Evolutionary conservation across 2,797 vertebrate genomes (phyloP).

Genomic region (Borostomias antarcticus): DNA sequence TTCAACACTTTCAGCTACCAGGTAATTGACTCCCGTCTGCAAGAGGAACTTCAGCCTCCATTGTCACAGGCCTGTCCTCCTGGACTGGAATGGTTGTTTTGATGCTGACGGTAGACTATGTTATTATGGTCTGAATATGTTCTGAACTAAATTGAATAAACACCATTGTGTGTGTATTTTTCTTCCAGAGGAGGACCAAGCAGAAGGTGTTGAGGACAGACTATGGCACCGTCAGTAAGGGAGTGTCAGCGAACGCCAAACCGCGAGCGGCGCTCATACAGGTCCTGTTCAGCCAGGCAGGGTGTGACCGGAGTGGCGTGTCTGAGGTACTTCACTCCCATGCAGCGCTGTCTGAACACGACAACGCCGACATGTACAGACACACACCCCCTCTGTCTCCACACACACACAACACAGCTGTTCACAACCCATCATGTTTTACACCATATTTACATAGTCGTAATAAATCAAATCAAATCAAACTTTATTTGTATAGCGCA

Average conservation of each 20-base stretch:
- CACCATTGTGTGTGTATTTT: not conserved
- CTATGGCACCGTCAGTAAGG: constrained; percentile 67
- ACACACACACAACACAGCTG: constrained; percentile 13
- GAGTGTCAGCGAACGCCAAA: constrained; percentile 52
- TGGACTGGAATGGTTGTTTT: not conserved
- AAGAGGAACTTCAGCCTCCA: not conserved
- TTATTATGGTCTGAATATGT: not conserved
- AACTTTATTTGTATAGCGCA: too few species aligned
- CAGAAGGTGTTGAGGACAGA: constrained; percentile 66
- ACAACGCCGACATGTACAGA: constrained; percentile 31
- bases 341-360: constrained; percentile 27
- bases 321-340: constrained; percentile 56
- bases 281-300: constrained; percentile 71
- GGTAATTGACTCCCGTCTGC: constrained; percentile 54
- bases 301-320: constrained; percentile 63
- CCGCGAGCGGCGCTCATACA: constrained; percentile 68
- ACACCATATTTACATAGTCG: not conserved
- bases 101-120: too few species aligned
- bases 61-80: not conserved
- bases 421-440: constrained; percentile 9
- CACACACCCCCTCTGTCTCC: constrained; percentile 22
- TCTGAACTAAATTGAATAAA: too few species aligned
- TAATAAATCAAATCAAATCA: too few species aligned
- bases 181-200: constrained; percentile 66
- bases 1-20: constrained; percentile 62